Evolutionary conservation across 1,140 invertebrate genomes (phyloP), one percentile per base, ranked within the genome.

Genomic region (Euura saliciscinereae): DNA sequence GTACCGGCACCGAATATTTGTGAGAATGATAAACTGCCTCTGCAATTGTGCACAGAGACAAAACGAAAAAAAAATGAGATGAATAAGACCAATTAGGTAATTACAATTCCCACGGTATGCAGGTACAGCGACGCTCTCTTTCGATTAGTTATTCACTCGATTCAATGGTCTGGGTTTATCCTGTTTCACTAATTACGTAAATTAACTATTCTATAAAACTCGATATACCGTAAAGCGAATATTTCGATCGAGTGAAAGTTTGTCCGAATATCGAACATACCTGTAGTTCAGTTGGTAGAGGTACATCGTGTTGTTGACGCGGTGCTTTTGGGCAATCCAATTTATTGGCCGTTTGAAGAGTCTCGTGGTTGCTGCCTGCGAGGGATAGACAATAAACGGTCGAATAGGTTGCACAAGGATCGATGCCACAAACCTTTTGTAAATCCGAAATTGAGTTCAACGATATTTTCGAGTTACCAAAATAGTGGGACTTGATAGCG

Each of bases 251-350:
- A n/a, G 51, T 59, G 51, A 59, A 11, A 59, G 3, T 6, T n/a
- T 59, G 51, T n/a, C 1, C 51, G 11, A 7, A 51, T 11, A 1
- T 2, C 8, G 11, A 44, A 11, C 66, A 44, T 67, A 67, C 66
- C 66, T 67, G 66, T 67, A 67, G 10, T 67, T 67, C 66, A 67
- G 8, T 28, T 44, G 13, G 28, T 67, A 67, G 28, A 67, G 66
- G 43, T 67, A 67, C 10, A 67, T 67, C 13, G 66, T 67, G 43
- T 67, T 67, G 66, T 67, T 67, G 66, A 44, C 66, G 4, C 66
- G 66, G 4, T 67, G 66, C 11, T 42, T 42, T 28, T 44, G 11
- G 66, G 43, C 43, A 28, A 67, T 42, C 28, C 13, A 44, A 67
- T 67, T 67, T 5, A 67, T 10, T 42, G 66, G 66, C 11, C 43